phyloP scores from a whole-genome alignment of 1,140 invertebrate species.

The Triops cancriformis region DNA sequence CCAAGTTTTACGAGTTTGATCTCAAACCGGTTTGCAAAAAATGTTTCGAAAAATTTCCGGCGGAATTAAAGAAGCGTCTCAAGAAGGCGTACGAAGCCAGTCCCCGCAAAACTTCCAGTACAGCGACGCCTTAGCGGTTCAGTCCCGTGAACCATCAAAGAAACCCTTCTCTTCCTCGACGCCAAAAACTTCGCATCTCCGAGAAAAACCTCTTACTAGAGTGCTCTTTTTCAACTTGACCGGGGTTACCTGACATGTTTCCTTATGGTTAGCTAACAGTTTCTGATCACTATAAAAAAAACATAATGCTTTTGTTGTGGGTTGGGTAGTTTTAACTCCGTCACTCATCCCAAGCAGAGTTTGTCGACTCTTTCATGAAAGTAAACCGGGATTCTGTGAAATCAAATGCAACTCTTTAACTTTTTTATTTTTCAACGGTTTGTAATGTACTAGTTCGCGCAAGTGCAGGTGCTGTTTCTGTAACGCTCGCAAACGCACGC shows the following conservation, averaged over 20 bases:
- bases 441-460: neutral
- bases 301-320: too few relatives aligned
- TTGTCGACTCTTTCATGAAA: neutral
- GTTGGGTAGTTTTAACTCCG: too few relatives aligned
- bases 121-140: slow-evolving; percentile 19
- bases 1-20: slow-evolving; percentile 99
- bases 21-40: slow-evolving; percentile 96
- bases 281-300: too few relatives aligned
- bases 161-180: neutral
- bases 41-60: slow-evolving; percentile 95
- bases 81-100: slow-evolving; percentile 44
- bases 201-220: too few relatives aligned
- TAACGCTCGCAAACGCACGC: neutral
- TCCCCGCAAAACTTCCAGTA: slow-evolving; percentile 21
- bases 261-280: too few relatives aligned
- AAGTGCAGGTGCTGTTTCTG: neutral
- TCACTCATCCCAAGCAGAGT: too few relatives aligned
- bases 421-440: neutral
- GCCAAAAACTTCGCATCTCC: too few relatives aligned
- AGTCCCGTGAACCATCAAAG: neutral
- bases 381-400: neutral
- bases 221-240: too few relatives aligned
- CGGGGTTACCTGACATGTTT: too few relatives aligned
- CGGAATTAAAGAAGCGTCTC: slow-evolving; percentile 77
- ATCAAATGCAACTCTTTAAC: neutral